Conservation (phyloP, 2,797 vertebrate species). For the Orestias chungarensis region DNA sequence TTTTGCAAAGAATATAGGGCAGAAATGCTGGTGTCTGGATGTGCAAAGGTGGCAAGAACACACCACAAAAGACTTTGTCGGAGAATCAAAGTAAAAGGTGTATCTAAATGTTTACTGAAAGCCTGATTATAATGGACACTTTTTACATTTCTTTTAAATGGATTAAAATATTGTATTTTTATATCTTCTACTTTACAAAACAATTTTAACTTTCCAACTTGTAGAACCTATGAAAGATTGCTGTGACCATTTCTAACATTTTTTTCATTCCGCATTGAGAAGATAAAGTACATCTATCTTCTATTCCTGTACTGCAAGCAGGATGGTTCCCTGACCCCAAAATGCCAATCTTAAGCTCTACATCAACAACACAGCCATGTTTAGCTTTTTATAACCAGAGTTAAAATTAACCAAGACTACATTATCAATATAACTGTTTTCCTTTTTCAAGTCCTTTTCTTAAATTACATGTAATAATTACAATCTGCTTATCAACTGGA, state of each 20-base stretch:
- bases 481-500: not conserved
- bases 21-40: no score
- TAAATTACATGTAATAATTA: not conserved
- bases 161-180: not conserved
- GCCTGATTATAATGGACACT: not conserved
- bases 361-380: not conserved
- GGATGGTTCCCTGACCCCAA: not conserved
- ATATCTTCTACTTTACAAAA: not conserved
- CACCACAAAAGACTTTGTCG: no score
- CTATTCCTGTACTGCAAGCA: no score
- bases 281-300: not conserved
- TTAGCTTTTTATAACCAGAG: not conserved
- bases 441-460: not conserved
- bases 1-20: no score
- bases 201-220: not conserved
- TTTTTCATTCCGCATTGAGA: not conserved
- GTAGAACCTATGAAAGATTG: no score
- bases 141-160: not conserved
- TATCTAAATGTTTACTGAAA: no score
- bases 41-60: no score
- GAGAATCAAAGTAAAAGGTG: no score
- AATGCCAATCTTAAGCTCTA: not conserved
- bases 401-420: not conserved
- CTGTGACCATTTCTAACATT: not conserved
- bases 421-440: not conserved